These are phyloP conservation scores for Harpagifer antarcticus DNA, from an alignment of 2,797 vertebrate species.

Conservation along the genomic window DNA sequence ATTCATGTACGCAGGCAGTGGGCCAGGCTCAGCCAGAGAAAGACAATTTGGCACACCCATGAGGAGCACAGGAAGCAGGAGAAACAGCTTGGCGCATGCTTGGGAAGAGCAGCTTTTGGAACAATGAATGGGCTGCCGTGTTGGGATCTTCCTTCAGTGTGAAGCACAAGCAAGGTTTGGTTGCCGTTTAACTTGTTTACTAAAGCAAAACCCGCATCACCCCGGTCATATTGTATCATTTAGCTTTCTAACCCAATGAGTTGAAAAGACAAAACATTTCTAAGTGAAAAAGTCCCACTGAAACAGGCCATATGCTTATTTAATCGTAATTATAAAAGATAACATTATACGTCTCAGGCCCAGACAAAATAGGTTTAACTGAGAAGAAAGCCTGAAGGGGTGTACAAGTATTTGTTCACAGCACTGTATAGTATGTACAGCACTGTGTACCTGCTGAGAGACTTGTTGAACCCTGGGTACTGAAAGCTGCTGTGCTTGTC, in stretches of 20 bases:
- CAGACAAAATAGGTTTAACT: constrained; percentile 1
- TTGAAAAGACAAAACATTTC: constrained; percentile 12
- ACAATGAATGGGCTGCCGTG: constrained; percentile 4
- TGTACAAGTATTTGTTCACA: constrained; percentile 59
- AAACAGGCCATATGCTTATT: background rate
- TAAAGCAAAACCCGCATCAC: background rate
- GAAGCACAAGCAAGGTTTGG: constrained; percentile 4
- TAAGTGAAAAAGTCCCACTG: background rate
- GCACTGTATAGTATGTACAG: constrained; percentile 71
- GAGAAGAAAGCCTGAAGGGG: constrained; percentile 7
- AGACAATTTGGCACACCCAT: constrained; percentile 33
- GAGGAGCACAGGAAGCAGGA: constrained; percentile 50
- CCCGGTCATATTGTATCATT: background rate
- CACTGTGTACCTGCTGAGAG: constrained; percentile 93
- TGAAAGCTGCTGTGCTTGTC: constrained; percentile 91
- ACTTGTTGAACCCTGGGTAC: constrained; percentile 94
- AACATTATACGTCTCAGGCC: constrained; percentile 4
- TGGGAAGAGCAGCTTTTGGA: constrained; percentile 36
- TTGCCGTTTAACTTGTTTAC: constrained; percentile 19
- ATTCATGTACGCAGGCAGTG: constrained; percentile 52
- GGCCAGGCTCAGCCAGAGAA: constrained; percentile 74
- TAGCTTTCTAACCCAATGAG: background rate
- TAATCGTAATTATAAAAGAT: constrained; percentile 7
- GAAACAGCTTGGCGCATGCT: constrained; percentile 25
- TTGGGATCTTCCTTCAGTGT: constrained; percentile 12